Base-by-base conservation (phyloP, 2,113 vertebrate species). In the Pluvianellus socialis region DNA sequence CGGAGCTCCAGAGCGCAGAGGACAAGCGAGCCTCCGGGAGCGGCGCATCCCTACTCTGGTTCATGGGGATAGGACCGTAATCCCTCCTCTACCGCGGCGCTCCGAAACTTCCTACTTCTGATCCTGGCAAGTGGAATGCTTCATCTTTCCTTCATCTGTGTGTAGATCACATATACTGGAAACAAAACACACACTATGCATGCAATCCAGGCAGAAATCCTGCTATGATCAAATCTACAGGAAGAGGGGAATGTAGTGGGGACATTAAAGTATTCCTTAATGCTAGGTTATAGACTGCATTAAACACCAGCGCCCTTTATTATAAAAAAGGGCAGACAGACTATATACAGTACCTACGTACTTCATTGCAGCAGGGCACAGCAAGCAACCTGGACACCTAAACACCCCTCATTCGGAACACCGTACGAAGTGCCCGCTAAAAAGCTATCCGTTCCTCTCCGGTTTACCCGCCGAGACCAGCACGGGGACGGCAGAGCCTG, bases 201-300 rank as follows among this genome's bases (percentile, higher is more conserved):
- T 96, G 96, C 96, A 96, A 92, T 92, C 95, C 95, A 86, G 96
- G 94, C 92, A 86, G 94, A 59, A 94, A 94, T 75, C 93, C 96
- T 94, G 96, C 96, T 92, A 84, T 16, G 80, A 82, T 72, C 77
- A 95, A 93, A 56, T 8, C 95, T 96, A 96, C 80, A 7, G 88
- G 91, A 67, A 58, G 45, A 68, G 79, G 88, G 91, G 77, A 22
- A 63, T 0, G 40, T 7, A 30, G 61, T 0, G 12, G 84, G 79
- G 80, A 86, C n/a, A 13, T 10, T 6, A 42, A 33, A 23, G 59
- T 27, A 47, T 26, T 83, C 71, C 88, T 90, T 30, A 81, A 53
- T 2, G 61, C 89, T 50, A 81, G 84, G 16, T 68, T 49, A 81
- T 9, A n/a, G 79, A 61, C 30, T 8, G 76, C 59, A 26, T 16